Percentiles rank a stretch among this genome's conserved stretches.
These are phyloP conservation scores for Hecatera dysodea DNA, from an alignment of 2,888 invertebrate species.

Conservation along the genomic window DNA sequence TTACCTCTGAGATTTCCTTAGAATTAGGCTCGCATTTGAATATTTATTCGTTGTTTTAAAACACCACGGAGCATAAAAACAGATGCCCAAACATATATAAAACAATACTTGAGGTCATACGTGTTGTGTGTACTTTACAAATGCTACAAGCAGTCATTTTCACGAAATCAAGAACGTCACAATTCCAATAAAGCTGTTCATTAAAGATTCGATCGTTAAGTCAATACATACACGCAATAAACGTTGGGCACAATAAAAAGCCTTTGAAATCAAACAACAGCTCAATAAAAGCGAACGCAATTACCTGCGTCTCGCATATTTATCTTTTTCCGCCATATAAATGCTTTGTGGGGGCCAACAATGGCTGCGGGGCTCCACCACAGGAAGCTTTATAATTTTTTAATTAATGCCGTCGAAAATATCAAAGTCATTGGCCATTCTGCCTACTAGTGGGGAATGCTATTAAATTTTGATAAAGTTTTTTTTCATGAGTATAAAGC, in stretches of 20 bases:
- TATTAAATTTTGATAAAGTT: slow-evolving; percentile 83
- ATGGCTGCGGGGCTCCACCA: slow-evolving; percentile 76
- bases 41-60: slow-evolving; percentile 14
- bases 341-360: slow-evolving; percentile 85
- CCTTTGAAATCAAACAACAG: slow-evolving; percentile 88
- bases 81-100: not conserved
- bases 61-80: not conserved
- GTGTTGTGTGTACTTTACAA: not conserved
- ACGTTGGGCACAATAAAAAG: slow-evolving; percentile 80
- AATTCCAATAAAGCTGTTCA: slow-evolving; percentile 28
- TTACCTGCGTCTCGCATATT: slow-evolving; percentile 88
- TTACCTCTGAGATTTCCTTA: slow-evolving; percentile 70
- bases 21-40: slow-evolving; percentile 47
- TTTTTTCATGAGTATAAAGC: slow-evolving; percentile 80
- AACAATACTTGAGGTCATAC: not conserved
- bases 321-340: slow-evolving; percentile 88
- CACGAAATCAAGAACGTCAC: not conserved
- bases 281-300: slow-evolving; percentile 87
- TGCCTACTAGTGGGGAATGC: slow-evolving; percentile 84
- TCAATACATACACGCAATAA: slow-evolving; percentile 70
- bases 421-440: slow-evolving; percentile 88
- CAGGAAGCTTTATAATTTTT: slow-evolving; percentile 90
- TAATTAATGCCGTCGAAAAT: slow-evolving; percentile 90
- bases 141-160: not conserved
- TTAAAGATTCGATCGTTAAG: slow-evolving; percentile 64